Evolutionary conservation across 2,888 invertebrate species (phyloP).

Genomic region (Caenorhabditis becei): DNA sequence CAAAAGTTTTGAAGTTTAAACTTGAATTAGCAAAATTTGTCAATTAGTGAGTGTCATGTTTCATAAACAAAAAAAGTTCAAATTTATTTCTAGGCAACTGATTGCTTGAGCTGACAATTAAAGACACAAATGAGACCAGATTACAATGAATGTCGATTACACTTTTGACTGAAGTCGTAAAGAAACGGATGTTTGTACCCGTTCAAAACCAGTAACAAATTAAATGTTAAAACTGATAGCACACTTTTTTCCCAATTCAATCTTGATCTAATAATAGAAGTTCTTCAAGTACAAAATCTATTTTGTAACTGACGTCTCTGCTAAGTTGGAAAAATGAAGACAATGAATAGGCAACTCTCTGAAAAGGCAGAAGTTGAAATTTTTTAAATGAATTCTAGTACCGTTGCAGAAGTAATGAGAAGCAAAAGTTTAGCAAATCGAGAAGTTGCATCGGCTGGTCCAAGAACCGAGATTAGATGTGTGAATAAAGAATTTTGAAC

Average conservation of each 20-base stretch:
- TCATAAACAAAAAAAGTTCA: too few species aligned
- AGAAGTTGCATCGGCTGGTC: slow-evolving; percentile 69
- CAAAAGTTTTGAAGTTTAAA: too few species aligned
- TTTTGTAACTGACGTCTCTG: slow-evolving; percentile 61
- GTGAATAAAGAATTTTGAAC: slow-evolving; percentile 78
- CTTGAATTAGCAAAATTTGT: too few species aligned
- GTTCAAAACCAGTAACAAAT: too few species aligned
- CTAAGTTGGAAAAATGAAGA: slow-evolving; percentile 64
- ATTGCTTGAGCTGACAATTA: too few species aligned
- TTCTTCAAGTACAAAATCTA: slow-evolving; percentile 66
- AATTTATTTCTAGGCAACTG: too few species aligned
- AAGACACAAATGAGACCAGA: too few species aligned
- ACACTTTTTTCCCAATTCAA: slow-evolving; percentile 14
- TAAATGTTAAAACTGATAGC: not conserved
- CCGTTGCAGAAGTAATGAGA: slow-evolving; percentile 76
- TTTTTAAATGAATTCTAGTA: too few species aligned
- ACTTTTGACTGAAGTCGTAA: too few species aligned
- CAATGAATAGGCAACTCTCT: slow-evolving; percentile 73
- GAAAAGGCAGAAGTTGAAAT: slow-evolving; percentile 46
- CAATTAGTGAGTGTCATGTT: too few species aligned
- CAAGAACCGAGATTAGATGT: slow-evolving; percentile 65
- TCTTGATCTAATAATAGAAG: slow-evolving; percentile 61
- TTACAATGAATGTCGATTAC: too few species aligned
- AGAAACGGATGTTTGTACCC: too few species aligned
- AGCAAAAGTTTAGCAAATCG: slow-evolving; percentile 77